A percentile compares a stretch with the other conserved stretches of the same genome.
These are phyloP conservation scores for Calidris pygmaea DNA, from an alignment of 2,113 vertebrate species.

Conservation along the genomic window DNA sequence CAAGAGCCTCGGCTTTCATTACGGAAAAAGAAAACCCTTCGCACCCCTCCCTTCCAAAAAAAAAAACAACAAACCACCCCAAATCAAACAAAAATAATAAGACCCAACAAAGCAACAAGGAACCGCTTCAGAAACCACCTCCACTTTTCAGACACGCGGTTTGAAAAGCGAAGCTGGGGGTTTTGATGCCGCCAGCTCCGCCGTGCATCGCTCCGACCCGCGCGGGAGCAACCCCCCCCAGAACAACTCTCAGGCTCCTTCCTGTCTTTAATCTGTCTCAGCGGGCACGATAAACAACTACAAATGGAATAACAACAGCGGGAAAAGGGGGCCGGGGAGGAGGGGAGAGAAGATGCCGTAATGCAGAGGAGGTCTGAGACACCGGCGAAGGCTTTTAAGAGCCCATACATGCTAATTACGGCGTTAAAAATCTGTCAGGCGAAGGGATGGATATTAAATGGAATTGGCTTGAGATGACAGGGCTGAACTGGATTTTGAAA, in stretches of 20 bases:
- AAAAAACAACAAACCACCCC: not conserved
- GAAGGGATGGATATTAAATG: slow-evolving; percentile 73
- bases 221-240: not conserved
- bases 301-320: slow-evolving; percentile 47
- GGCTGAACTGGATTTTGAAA: slow-evolving; percentile 49
- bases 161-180: not conserved
- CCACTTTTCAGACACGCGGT: not conserved
- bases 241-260: slow-evolving; percentile 4
- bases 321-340: not conserved
- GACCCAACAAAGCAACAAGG: not conserved
- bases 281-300: slow-evolving; percentile 60
- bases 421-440: slow-evolving; percentile 75
- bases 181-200: not conserved
- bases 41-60: not conserved
- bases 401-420: slow-evolving; percentile 73
- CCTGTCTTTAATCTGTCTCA: slow-evolving; percentile 37
- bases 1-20: not conserved
- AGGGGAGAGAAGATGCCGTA: not conserved
- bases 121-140: not conserved
- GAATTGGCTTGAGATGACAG: slow-evolving; percentile 74
- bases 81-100: not conserved
- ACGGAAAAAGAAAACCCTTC: not conserved
- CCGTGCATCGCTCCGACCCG: not conserved
- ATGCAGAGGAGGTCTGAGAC: slow-evolving; percentile 35
- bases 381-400: slow-evolving; percentile 66